phyloP scores from a whole-genome alignment of 2,113 vertebrate species.

The Phylloscopus trochilus region DNA sequence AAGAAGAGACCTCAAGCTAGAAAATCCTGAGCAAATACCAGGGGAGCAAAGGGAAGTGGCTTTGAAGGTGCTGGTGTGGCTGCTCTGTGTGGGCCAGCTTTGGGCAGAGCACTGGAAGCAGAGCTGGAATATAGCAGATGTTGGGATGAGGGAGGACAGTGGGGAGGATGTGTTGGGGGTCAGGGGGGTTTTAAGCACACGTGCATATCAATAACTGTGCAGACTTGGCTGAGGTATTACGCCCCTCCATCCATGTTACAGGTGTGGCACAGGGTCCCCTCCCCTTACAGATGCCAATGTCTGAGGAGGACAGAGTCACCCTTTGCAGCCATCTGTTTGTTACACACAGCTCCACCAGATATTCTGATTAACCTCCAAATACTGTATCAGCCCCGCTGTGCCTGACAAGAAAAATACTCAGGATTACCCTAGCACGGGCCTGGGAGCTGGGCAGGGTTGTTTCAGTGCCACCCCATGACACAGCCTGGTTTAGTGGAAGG shows the following conservation, averaged over 20 bases:
- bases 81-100: background rate
- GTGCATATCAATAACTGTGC: background rate
- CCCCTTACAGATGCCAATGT: rapidly evolving
- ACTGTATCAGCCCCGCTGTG: background rate
- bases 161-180: background rate
- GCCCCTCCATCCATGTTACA: background rate
- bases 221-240: background rate
- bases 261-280: background rate
- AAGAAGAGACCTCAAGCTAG: background rate
- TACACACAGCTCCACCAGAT: background rate
- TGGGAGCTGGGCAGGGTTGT: background rate
- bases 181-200: background rate
- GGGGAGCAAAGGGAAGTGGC: background rate
- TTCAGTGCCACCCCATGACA: background rate
- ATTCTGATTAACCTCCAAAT: background rate
- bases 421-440: background rate
- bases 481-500: background rate
- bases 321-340: background rate
- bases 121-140: background rate
- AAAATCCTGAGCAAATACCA: background rate
- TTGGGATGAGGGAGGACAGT: background rate
- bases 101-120: background rate
- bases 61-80: rapidly evolving
- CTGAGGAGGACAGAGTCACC: background rate
- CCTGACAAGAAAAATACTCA: background rate